These are phyloP conservation scores for Labroides dimidiatus DNA, from an alignment of 2,797 vertebrate genomes.

Conservation along the genomic window DNA sequence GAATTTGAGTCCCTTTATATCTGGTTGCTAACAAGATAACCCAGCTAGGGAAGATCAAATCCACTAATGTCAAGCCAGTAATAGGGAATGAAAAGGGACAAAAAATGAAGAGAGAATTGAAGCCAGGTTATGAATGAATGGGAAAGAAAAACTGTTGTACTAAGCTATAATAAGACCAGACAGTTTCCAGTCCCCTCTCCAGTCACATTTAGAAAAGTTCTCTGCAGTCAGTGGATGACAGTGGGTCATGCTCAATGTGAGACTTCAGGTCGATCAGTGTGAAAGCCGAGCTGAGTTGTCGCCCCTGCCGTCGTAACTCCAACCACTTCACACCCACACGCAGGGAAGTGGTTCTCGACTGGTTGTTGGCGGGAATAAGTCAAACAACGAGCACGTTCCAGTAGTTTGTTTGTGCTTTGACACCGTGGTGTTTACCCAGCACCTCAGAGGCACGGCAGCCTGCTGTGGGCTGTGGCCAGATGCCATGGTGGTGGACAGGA, in stretches of 20 bases:
- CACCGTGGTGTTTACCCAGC: constrained; percentile 71
- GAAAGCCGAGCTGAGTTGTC: constrained; percentile 24
- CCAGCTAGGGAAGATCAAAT: constrained; percentile 42
- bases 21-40: constrained; percentile 34
- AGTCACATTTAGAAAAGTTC: constrained; percentile 29
- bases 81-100: constrained; percentile 48
- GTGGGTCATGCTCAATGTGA: constrained; percentile 1
- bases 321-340: constrained; percentile 49
- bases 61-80: constrained; percentile 46
- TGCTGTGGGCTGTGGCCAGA: constrained; percentile 64
- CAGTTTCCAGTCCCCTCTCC: constrained; percentile 39
- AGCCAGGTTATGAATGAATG: constrained; percentile 53
- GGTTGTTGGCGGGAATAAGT: constrained; percentile 60
- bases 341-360: constrained; percentile 65
- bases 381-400: constrained; percentile 64
- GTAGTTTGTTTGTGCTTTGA: constrained; percentile 73
- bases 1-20: constrained; percentile 25
- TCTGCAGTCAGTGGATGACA: constrained; percentile 31
- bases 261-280: constrained; percentile 22
- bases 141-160: constrained; percentile 49
- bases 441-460: constrained; percentile 69
- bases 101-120: constrained; percentile 25
- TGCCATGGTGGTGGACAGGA: constrained; percentile 66
- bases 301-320: constrained; percentile 24
- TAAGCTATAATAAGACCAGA: constrained; percentile 45